Conservation (phyloP, 2,888 invertebrate genomes). For the Ectemnius lituratus region DNA sequence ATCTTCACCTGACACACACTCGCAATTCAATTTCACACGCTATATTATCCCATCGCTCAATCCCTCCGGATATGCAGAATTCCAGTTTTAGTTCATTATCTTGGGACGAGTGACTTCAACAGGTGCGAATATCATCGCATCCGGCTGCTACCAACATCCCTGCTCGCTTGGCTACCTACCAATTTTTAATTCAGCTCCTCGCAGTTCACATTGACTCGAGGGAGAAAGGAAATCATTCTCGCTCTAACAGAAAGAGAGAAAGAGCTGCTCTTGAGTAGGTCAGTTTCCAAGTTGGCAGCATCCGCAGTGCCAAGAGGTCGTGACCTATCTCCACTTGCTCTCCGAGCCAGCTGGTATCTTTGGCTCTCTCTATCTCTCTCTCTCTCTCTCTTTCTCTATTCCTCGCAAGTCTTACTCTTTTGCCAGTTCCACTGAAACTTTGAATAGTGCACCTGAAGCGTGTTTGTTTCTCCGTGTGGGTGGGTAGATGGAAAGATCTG, state of each 20-base stretch:
- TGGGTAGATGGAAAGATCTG: too few species aligned
- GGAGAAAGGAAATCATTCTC: background rate
- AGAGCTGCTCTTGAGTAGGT: constrained; percentile 53
- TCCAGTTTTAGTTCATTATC: too few species aligned
- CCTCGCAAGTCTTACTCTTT: too few species aligned
- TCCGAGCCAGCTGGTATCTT: background rate
- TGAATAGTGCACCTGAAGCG: too few species aligned
- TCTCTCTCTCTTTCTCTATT: too few species aligned
- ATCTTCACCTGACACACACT: background rate
- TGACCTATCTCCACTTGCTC: constrained; percentile 49
- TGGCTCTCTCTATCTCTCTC: too few species aligned
- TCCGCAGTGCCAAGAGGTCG: constrained; percentile 42
- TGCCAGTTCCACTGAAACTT: too few species aligned
- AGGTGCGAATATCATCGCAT: constrained; percentile 24
- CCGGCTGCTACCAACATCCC: too few species aligned
- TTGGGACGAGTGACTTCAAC: constrained; percentile 20
- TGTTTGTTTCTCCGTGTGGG: too few species aligned
- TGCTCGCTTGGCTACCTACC: constrained; percentile 9
- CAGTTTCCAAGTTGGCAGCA: constrained; percentile 54
- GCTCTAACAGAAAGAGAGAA: background rate
- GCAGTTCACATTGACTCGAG: background rate
- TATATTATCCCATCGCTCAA: too few species aligned
- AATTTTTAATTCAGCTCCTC: constrained; percentile 23
- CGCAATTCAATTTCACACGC: too few species aligned
- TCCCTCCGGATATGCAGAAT: too few species aligned